phyloP scores from a whole-genome alignment of 2,888 invertebrate genomes.

The Agelastica alni region DNA sequence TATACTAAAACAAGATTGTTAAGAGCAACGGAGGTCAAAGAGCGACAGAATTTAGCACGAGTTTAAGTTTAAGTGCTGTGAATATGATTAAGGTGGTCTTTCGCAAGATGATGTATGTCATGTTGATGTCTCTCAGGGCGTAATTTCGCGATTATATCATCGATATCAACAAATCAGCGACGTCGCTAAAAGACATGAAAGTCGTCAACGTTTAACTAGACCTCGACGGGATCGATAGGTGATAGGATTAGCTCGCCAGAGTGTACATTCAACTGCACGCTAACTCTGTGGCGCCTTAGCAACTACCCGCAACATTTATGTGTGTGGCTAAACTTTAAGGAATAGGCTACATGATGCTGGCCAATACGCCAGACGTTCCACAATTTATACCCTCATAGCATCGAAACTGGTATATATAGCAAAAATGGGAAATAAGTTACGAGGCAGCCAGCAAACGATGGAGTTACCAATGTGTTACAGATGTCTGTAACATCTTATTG shows the following conservation, averaged over 20 bases:
- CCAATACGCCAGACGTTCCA: neutral
- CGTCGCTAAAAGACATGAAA: conserved; percentile 5
- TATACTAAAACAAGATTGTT: neutral
- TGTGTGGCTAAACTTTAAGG: conserved; percentile 4
- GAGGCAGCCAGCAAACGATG: too few relatives aligned
- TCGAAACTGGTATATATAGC: neutral
- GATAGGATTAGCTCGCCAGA: conserved; percentile 1
- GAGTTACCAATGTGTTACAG: too few relatives aligned
- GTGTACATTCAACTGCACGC: conserved; percentile 2
- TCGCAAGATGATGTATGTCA: neutral
- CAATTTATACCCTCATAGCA: too few relatives aligned
- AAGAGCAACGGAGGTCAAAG: neutral
- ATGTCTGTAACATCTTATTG: too few relatives aligned
- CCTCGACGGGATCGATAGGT: conserved; percentile 7
- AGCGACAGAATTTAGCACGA: neutral
- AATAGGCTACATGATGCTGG: conserved; percentile 9
- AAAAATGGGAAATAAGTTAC: too few relatives aligned
- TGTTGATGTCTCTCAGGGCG: neutral
- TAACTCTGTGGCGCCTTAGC: conserved; percentile 4
- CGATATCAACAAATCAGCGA: neutral
- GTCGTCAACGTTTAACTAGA: conserved; percentile 3
- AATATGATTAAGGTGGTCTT: neutral
- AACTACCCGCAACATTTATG: conserved; percentile 1
- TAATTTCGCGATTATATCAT: too few relatives aligned
- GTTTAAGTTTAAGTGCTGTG: neutral